These are phyloP conservation scores for Apis laboriosa DNA, from an alignment of 1,140 invertebrate genomes.

Conservation along the genomic window DNA sequence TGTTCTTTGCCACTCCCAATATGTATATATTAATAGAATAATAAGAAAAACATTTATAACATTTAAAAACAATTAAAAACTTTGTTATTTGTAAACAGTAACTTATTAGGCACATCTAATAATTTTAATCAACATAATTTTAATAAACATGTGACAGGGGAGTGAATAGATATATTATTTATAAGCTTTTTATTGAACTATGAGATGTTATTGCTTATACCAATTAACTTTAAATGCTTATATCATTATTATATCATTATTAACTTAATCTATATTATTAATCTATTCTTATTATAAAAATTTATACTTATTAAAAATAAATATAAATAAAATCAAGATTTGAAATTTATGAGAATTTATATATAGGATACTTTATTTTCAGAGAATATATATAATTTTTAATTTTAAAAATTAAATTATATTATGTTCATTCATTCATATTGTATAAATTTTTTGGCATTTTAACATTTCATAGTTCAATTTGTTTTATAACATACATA, in stretches of 20 bases:
- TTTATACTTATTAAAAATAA: neutral
- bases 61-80: conserved; percentile 34
- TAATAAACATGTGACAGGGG: conserved; percentile 38
- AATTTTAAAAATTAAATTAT: conserved; percentile 6
- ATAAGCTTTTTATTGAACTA: conserved; percentile 27
- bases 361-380: neutral
- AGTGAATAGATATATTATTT: conserved; percentile 37
- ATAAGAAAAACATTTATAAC: conserved; percentile 54
- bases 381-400: neutral
- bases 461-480: conserved; percentile 42
- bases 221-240: neutral
- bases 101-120: conserved; percentile 44
- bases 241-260: too few relatives aligned
- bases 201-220: conserved; percentile 41
- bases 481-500: conserved; percentile 31
- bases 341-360: neutral
- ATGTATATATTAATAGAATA: conserved; percentile 39
- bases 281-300: neutral
- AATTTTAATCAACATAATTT: conserved; percentile 12
- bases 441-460: neutral
- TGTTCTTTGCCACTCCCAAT: conserved; percentile 38
- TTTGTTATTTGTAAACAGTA: conserved; percentile 36
- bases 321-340: neutral
- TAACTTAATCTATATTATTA: neutral
- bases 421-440: neutral